phyloP scores from a whole-genome alignment of 2,113 vertebrate species.

The Myotis davidii region DNA sequence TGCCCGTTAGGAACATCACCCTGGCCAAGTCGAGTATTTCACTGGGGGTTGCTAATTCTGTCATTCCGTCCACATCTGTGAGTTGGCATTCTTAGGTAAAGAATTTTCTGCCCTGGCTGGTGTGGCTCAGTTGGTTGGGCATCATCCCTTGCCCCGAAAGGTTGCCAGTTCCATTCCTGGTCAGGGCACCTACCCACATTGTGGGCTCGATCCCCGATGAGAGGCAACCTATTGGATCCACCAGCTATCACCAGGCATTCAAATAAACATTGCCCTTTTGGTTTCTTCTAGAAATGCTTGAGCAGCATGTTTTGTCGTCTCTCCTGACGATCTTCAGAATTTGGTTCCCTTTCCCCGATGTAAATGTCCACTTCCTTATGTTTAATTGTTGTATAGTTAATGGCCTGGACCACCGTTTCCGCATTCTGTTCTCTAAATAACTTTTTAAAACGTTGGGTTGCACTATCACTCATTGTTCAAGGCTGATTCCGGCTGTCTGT shows the following conservation, averaged over 20 bases:
- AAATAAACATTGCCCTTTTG: background rate
- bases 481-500: background rate
- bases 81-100: background rate
- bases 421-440: slow-evolving; percentile 53
- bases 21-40: background rate
- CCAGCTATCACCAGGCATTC: background rate
- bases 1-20: background rate
- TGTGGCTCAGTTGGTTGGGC: too few species aligned
- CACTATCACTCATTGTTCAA: slow-evolving; percentile 50
- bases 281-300: background rate
- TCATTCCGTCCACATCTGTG: background rate
- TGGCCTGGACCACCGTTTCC: slow-evolving; percentile 43
- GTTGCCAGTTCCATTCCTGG: too few species aligned
- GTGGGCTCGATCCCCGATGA: too few species aligned
- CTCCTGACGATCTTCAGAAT: background rate
- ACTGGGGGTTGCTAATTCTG: background rate
- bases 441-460: slow-evolving; percentile 46
- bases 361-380: background rate
- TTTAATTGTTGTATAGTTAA: background rate
- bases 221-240: background rate
- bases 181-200: too few species aligned
- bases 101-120: too few species aligned
- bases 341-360: background rate
- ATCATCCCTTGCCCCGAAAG: too few species aligned
- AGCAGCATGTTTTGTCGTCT: background rate